Conservation (phyloP, 1,140 invertebrate species). For the Propsilocerus akamusi region DNA sequence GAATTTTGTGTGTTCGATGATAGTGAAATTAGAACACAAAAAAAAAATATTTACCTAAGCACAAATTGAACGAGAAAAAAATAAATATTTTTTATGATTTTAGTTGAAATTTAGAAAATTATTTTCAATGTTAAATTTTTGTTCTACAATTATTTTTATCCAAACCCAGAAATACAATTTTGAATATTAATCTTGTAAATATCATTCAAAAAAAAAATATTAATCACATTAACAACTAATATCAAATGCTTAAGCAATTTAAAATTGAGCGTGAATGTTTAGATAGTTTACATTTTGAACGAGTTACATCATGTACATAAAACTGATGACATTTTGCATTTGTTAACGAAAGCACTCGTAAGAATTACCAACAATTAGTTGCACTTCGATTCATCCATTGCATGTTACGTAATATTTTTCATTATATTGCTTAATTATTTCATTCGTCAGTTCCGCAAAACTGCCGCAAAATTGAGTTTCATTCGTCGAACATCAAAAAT, state of each 20-base stretch:
- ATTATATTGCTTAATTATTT: no score
- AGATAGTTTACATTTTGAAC: background rate
- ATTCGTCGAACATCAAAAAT: no score
- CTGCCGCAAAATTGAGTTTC: no score
- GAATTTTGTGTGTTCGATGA: no score
- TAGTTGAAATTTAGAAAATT: background rate
- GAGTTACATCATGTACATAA: no score
- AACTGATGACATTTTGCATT: no score
- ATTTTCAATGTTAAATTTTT: background rate
- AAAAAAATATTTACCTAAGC: background rate
- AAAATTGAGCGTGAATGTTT: no score
- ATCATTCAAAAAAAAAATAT: background rate
- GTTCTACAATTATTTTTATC: background rate
- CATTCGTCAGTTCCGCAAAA: no score
- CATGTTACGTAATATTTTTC: no score
- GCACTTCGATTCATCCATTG: no score
- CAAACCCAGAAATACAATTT: background rate
- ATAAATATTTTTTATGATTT: background rate
- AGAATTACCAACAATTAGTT: no score
- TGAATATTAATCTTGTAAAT: background rate
- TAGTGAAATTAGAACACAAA: background rate
- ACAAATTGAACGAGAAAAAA: background rate
- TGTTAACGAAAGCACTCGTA: no score
- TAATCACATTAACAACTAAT: background rate
- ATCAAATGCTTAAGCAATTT: conserved; percentile 1